These are phyloP conservation scores for Asobara japonica DNA, from an alignment of 1,140 invertebrate species.

Conservation along the genomic window DNA sequence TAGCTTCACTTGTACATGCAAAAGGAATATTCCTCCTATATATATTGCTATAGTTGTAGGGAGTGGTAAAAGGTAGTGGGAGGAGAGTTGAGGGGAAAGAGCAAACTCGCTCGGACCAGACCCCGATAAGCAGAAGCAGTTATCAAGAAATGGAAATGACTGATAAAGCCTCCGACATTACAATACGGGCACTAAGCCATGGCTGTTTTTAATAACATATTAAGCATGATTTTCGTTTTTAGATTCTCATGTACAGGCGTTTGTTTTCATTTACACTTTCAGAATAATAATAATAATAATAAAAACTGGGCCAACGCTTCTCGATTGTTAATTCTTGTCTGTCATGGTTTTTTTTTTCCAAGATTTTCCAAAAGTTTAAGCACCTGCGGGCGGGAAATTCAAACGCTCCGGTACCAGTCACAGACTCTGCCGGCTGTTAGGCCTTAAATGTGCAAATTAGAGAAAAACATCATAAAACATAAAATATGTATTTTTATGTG, in stretches of 20 bases:
- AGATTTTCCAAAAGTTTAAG: too few relatives aligned
- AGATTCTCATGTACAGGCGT: neutral
- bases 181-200: constrained; percentile 35
- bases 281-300: too few relatives aligned
- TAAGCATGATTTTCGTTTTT: constrained; percentile 26
- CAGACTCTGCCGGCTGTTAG: too few relatives aligned
- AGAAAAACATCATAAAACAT: too few relatives aligned
- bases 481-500: too few relatives aligned
- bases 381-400: too few relatives aligned
- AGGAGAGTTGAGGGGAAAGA: neutral
- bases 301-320: too few relatives aligned
- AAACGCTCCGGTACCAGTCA: too few relatives aligned
- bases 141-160: constrained; percentile 68
- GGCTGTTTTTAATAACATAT: constrained; percentile 44
- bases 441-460: too few relatives aligned
- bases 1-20: neutral
- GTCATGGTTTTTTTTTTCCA: too few relatives aligned
- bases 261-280: neutral
- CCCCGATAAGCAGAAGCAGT: constrained; percentile 64
- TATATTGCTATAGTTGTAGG: neutral
- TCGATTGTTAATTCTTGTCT: too few relatives aligned
- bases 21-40: too few relatives aligned
- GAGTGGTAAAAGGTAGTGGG: neutral
- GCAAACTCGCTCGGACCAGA: constrained; percentile 46
- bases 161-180: constrained; percentile 55